Evolutionary conservation across 2,888 invertebrate genomes (phyloP).

Genomic region (Melikaiella ostensackeni): DNA sequence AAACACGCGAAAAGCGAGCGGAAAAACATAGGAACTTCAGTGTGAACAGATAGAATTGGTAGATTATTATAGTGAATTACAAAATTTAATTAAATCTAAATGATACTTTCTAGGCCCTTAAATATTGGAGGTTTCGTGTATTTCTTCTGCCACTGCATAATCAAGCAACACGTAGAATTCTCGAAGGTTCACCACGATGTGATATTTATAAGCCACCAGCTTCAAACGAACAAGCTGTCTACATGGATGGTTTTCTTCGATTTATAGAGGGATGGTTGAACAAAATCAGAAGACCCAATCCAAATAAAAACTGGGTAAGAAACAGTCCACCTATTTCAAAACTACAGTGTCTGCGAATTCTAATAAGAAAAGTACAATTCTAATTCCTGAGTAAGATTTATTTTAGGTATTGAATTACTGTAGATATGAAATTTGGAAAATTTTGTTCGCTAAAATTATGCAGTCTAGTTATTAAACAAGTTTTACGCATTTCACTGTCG

Average conservation of each 20-base stretch:
- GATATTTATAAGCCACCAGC: constrained; percentile 88
- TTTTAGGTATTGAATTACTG: constrained; percentile 83
- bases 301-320: constrained; percentile 87
- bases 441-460: not conserved
- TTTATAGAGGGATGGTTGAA: constrained; percentile 93
- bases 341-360: constrained; percentile 36
- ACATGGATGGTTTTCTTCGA: constrained; percentile 86
- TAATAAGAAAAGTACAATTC: constrained; percentile 9
- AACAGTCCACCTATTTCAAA: not conserved
- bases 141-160: constrained; percentile 91
- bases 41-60: too few species aligned
- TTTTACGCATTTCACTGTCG: constrained; percentile 5
- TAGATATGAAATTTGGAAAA: too few species aligned
- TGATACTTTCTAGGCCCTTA: constrained; percentile 82
- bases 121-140: constrained; percentile 95
- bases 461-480: not conserved
- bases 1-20: too few species aligned
- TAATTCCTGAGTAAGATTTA: constrained; percentile 42
- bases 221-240: constrained; percentile 80
- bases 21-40: too few species aligned
- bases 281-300: constrained; percentile 88
- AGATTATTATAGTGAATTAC: too few species aligned
- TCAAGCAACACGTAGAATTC: constrained; percentile 87
- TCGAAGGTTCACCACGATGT: constrained; percentile 86
- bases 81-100: constrained; percentile 22